Evolutionary conservation across 2,113 vertebrate genomes (phyloP).

Genomic region (Grallaria varia): DNA sequence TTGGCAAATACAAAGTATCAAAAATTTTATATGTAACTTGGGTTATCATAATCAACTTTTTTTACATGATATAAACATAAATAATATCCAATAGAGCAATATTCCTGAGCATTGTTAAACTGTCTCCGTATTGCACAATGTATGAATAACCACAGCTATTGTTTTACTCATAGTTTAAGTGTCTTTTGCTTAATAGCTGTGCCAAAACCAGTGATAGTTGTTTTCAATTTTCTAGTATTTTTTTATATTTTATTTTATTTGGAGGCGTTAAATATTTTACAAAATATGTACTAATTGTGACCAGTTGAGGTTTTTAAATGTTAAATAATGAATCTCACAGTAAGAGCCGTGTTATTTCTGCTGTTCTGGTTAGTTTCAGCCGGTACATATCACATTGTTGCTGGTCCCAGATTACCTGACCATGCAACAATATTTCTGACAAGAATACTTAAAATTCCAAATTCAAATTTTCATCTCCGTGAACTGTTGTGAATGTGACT

Average conservation of each 20-base stretch:
- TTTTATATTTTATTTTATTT: background rate
- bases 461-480: background rate
- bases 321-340: background rate
- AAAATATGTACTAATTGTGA: background rate
- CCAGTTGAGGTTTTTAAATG: background rate
- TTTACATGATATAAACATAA: background rate
- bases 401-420: background rate
- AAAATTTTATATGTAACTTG: background rate
- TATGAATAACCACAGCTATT: background rate
- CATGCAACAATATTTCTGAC: background rate
- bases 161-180: background rate
- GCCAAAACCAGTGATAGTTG: background rate
- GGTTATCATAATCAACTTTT: background rate
- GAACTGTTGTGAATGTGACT: background rate
- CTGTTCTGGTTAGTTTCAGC: background rate
- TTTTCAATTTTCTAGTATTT: background rate
- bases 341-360: background rate
- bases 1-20: background rate
- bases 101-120: background rate
- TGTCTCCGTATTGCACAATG: accelerated
- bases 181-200: background rate
- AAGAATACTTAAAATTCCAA: background rate
- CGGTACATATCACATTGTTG: background rate
- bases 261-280: background rate
- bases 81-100: background rate